These are phyloP conservation scores for Drosophila seguyi DNA, from an alignment of 1,140 invertebrate species.

Conservation along the genomic window DNA sequence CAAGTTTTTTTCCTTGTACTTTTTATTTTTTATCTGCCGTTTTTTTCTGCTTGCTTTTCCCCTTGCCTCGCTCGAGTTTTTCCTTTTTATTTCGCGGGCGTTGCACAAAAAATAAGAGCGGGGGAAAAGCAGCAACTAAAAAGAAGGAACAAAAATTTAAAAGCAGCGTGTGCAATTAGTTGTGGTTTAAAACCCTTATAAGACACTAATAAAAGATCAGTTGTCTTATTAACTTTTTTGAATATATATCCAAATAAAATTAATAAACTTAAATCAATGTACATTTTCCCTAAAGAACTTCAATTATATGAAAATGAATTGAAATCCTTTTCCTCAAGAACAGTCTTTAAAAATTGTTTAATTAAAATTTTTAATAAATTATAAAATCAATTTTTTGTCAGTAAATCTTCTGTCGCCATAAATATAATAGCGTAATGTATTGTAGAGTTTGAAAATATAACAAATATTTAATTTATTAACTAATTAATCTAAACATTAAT, in stretches of 20 bases:
- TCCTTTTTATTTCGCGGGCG: constrained; percentile 54
- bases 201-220: no score
- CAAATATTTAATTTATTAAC: no score
- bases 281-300: no score
- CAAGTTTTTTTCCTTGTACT: constrained; percentile 60
- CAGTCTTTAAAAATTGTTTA: not conserved
- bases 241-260: no score
- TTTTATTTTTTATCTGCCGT: constrained; percentile 29
- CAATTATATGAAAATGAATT: no score
- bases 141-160: constrained; percentile 13
- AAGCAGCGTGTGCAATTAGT: constrained; percentile 38
- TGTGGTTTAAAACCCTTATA: not conserved
- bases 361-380: not conserved
- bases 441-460: no score
- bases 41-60: constrained; percentile 18
- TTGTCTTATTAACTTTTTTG: not conserved
- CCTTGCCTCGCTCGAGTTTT: constrained; percentile 25
- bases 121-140: not conserved
- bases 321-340: no score
- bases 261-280: no score
- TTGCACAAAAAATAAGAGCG: constrained; percentile 24
- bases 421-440: no score
- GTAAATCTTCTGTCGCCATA: no score
- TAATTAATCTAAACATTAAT: no score
- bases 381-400: no score